These are phyloP conservation scores for Melanophora roralis DNA, from an alignment of 2,888 invertebrate genomes.

Conservation along the genomic window DNA sequence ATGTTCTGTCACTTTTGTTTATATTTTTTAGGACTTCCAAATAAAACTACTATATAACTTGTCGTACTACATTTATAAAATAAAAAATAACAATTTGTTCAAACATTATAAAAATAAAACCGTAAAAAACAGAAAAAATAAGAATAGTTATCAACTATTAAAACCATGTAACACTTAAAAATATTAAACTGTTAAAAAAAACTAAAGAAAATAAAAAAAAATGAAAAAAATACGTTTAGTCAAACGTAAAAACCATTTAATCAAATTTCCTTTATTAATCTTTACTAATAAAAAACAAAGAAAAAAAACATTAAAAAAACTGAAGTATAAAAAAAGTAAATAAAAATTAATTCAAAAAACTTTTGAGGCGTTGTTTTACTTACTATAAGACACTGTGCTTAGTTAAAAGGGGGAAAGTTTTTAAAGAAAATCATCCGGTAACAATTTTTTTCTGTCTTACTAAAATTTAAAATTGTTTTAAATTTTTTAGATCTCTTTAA, in stretches of 20 bases:
- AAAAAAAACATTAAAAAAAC: slow-evolving; percentile 28
- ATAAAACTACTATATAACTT: no score
- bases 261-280: slow-evolving; percentile 58
- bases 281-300: slow-evolving; percentile 29
- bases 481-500: no score
- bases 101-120: slow-evolving; percentile 36
- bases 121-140: slow-evolving; percentile 1
- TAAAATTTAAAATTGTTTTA: background rate
- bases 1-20: no score
- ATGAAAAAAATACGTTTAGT: slow-evolving; percentile 3
- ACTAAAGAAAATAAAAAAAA: slow-evolving; percentile 44
- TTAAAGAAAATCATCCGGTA: background rate
- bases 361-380: slow-evolving; percentile 1
- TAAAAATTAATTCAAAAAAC: slow-evolving; percentile 71
- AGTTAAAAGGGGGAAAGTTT: background rate
- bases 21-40: no score
- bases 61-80: no score
- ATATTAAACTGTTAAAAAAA: slow-evolving; percentile 50
- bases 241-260: slow-evolving; percentile 42
- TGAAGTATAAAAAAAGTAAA: slow-evolving; percentile 68
- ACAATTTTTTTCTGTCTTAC: slow-evolving; percentile 25
- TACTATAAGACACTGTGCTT: background rate
- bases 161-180: slow-evolving; percentile 39
- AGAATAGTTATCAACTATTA: slow-evolving; percentile 47
- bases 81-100: slow-evolving; percentile 34